Evolutionary conservation across 2,888 invertebrate genomes (phyloP).

Genomic region (Automeris io): DNA sequence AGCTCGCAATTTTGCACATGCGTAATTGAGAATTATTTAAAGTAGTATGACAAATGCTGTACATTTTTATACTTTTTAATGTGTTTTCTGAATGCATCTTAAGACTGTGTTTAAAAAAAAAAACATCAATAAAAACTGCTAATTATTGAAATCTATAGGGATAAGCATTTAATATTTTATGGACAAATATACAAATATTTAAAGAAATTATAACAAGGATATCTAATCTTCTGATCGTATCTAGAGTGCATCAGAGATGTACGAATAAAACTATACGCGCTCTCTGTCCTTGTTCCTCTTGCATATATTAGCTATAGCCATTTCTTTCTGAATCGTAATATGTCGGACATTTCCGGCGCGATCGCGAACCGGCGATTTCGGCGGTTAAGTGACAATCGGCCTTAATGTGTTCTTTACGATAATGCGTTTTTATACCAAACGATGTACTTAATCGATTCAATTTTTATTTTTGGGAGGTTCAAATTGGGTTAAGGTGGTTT

Average conservation of each 20-base stretch:
- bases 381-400: slow-evolving; percentile 22
- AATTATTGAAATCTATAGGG: no score
- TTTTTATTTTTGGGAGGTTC: slow-evolving; percentile 9
- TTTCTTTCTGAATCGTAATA: slow-evolving; percentile 27
- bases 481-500: slow-evolving; percentile 10
- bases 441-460: slow-evolving; percentile 6
- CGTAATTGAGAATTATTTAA: no score
- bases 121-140: no score
- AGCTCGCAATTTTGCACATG: no score
- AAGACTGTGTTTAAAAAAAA: no score
- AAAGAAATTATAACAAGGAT: neutral
- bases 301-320: slow-evolving; percentile 9
- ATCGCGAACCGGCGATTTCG: slow-evolving; percentile 25
- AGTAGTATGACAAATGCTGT: no score
- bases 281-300: slow-evolving; percentile 17
- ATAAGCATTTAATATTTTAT: no score
- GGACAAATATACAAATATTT: no score
- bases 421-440: slow-evolving; percentile 9
- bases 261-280: slow-evolving; percentile 8
- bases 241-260: slow-evolving; percentile 5
- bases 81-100: no score
- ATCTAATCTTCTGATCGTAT: slow-evolving; percentile 16
- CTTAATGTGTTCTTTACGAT: slow-evolving; percentile 21
- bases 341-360: slow-evolving; percentile 42
- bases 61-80: no score